Base-by-base conservation (phyloP, 2,797 vertebrate genomes). In the Danio choprae region DNA sequence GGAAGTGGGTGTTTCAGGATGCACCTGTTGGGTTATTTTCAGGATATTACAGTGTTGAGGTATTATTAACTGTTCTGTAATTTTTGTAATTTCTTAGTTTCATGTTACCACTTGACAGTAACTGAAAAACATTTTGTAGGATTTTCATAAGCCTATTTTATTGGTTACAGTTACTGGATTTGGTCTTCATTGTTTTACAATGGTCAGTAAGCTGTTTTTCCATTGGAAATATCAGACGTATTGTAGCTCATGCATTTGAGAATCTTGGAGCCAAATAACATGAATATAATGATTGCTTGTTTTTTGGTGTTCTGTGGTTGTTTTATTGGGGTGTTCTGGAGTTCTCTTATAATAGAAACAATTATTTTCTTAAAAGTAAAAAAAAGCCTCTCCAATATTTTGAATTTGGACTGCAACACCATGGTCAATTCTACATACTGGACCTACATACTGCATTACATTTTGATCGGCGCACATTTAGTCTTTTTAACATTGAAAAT, bases 1-100 rank as follows among this genome's bases (percentile, higher is more conserved):
- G 74, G 53, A 58, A 77, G 63, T 68, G 53, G 7, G 41, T 58
- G 63, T 46, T 46, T 15, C 53, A 68, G 75, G 75, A 77, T 68
- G 63, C 53, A 77, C 75, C 75, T 77, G 75, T 48, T 68, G 3
- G 0, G 58, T 43, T 13, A n/a, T 51, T 65, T 44, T 56, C n/a
- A 12, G 15, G 12, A 74, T 7, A 7, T 43, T 13, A 7, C 10
- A 64, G 18, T 11, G 4, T 16, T 53, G 40, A 5, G 40, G 6
- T 43, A 7, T 18, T 22, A 22, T 70, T 55, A 18, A 55, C n/a
- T 43, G 3, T 22, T 13, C 36, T 20, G 15, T 38, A n/a, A 18
- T 55, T 18, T 40, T 18, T 10, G 8, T 50, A 0, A 16, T 51
- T 38, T 51, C 10, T 18, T 51, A 16, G 48, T 4, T 15, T 40